phyloP scores from a whole-genome alignment of 2,797 vertebrate species.

The Chanos chanos region DNA sequence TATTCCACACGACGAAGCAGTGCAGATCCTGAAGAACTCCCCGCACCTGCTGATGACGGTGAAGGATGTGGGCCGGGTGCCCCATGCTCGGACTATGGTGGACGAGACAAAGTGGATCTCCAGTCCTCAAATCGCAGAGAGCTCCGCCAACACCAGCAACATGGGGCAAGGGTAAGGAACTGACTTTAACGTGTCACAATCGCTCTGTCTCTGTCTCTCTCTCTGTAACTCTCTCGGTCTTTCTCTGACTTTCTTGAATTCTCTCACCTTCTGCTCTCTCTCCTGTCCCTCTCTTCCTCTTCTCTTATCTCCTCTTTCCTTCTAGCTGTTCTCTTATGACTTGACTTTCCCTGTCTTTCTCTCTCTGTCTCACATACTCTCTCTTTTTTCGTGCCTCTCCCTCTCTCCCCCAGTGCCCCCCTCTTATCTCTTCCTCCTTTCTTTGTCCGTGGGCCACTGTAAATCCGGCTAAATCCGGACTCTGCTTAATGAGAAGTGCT shows the following conservation, averaged over 20 bases:
- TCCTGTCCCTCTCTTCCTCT: not conserved
- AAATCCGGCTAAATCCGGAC: not conserved
- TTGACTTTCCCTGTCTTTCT: not conserved
- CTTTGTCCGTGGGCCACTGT: too few relatives aligned
- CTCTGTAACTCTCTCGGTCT: not conserved
- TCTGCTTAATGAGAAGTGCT: not conserved
- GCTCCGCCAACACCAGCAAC: slow-evolving; percentile 39
- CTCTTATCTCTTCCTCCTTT: not conserved
- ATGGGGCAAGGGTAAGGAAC: slow-evolving; percentile 32
- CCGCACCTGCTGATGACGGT: slow-evolving; percentile 83
- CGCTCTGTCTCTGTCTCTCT: not conserved
- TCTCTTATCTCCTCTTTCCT: not conserved
- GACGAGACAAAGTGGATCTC: slow-evolving; percentile 87
- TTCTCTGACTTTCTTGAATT: not conserved
- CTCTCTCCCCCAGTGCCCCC: not conserved
- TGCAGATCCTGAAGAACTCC: slow-evolving; percentile 83
- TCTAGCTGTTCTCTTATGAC: too few relatives aligned
- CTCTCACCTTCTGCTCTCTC: not conserved
- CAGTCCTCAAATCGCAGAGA: slow-evolving; percentile 74
- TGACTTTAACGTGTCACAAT: too few relatives aligned
- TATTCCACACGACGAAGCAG: slow-evolving; percentile 88
- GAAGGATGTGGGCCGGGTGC: slow-evolving; percentile 87
- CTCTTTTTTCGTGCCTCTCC: not conserved
- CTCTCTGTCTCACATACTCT: not conserved
- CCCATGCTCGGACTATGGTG: slow-evolving; percentile 84